Evolutionary conservation across 30 jellyfish, hydroid and myxozoan genomes (phyloP), one percentile per base, ranked within the genome.

Genomic region (Chrysaora quinquecirrha): DNA sequence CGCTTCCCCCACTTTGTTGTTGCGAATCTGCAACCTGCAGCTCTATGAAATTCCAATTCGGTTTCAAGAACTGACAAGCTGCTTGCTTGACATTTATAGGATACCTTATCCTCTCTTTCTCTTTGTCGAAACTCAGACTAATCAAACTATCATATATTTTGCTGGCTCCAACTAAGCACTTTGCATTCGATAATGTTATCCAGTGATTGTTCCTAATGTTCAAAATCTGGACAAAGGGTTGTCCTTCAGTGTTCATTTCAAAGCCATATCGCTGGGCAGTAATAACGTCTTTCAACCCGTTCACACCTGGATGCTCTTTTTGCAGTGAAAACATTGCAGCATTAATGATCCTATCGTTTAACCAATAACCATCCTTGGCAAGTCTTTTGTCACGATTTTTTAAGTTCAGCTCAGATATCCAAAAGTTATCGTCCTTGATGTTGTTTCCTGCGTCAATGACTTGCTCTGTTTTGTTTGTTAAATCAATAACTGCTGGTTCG

Each of bases 1-100:
- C 73, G 32, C 31, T 60, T 11, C 73, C 73, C 31, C 73, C 73
- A 19, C 73, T 60, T 29, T 60, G 73, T 29, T 60, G 73, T 24
- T 60, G 73, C 23, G 73, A 19, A n/a, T 60, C 73, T 1, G 31
- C 31, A 1, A 60, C 73, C 3, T 24, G 31, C 28, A 60, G 28
- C 1, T 43, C 58, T 43, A 43, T 43, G 58, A 6, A 43, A 43
- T 43, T 43, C 16, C 9, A 6, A 16, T 43, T 43, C 58, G 58
- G 58, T 43, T 43, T 43, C 58, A 6, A 43, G 58, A 43, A 43
- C 16, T 43, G 58, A 43, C 58, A 43, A 16, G 58, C 58, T 43
- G 58, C 58, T 43, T 43, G 58, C 58, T 43, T 16, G 16, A 43
- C 58, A 43, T 43, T 43, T 43, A 43, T 43, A 43, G 58, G 58